Base-by-base conservation (phyloP, 2,888 invertebrate species). In the Caenorhabditis imperialis region DNA sequence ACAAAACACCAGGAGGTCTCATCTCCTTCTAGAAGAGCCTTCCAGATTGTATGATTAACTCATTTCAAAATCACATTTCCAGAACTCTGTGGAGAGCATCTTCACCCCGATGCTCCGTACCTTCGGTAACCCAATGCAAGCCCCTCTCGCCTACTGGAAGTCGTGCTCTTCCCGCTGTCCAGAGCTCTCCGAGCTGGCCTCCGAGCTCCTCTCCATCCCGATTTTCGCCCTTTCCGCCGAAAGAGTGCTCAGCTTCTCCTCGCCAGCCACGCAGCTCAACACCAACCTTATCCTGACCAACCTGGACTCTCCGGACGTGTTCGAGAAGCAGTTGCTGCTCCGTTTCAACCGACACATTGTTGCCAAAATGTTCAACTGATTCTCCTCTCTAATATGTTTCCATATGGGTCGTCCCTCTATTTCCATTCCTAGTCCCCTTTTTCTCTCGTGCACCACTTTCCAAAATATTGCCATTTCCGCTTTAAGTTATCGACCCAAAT, bases 181-280 rank as follows among this genome's bases (percentile, higher is more conserved):
- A 2, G 58, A 65, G 54, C 61, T 85, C 27, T 65, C 84, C 20
- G 84, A 85, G 27, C 58, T 82, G 30, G 85, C 85, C 54, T 62
- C 71, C 38, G 83, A 84, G 47, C 77, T 85, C 14, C 71, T 85
- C 16, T 78, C 78, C 35, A 78, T 82, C 35, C 85, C 85, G 1
- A 77, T 83, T 8, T 79, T 73, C 22, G 81, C 84, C 16, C 69
- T 82, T 16, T 58, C 81, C 1, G 62, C 75, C 20, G 78, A 79
- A 25, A 51, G 71, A 16, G 77, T 79, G 2, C 60, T 84, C 14
- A 61, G 54, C 18, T 73, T 67, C 25, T 44, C 61, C 2, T 40
- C 55, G 10, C 63, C 74, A n/a, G 63, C 62, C 40, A 37, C 35
- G 5, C 40, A 54, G 18, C 38, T 70, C 12, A 76, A 78, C 42